A percentile compares a stretch with the other conserved stretches of the same genome.
Conservation (phyloP, 1,140 invertebrate genomes). For the Philotrypesis tridentata region DNA sequence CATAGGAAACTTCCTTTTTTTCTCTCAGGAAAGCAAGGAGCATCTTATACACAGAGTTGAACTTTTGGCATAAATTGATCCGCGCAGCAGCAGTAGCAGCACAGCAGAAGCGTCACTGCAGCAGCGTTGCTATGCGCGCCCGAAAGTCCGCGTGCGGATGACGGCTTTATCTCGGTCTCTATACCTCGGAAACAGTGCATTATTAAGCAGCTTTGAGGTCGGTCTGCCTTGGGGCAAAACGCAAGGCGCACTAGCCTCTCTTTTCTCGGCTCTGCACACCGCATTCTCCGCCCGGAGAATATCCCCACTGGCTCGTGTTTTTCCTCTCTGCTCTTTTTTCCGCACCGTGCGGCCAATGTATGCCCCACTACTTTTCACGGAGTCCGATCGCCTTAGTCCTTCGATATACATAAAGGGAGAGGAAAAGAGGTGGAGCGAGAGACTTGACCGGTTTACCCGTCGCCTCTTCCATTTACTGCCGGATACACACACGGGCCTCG, state of each 20-base stretch:
- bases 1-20: too few relatives aligned
- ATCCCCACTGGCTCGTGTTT: background rate
- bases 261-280: background rate
- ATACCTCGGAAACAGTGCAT: background rate
- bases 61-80: background rate
- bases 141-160: background rate
- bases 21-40: background rate
- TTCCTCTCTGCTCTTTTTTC: background rate
- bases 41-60: too few relatives aligned
- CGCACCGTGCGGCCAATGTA: background rate
- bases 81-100: background rate
- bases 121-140: background rate
- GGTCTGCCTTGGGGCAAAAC: background rate
- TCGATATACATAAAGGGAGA: background rate
- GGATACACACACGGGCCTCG: background rate
- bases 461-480: background rate
- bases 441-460: background rate
- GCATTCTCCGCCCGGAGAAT: slow-evolving; percentile 1
- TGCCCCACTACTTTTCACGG: background rate
- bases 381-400: background rate
- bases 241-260: background rate
- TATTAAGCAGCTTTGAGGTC: slow-evolving; percentile 38
- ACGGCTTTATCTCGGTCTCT: background rate
- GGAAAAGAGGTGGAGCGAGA: background rate
- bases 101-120: too few relatives aligned